A percentile compares a stretch with the other conserved stretches of the same genome.
Conservation (phyloP, 2,113 vertebrate species). For the Aleadryas rufinucha region DNA sequence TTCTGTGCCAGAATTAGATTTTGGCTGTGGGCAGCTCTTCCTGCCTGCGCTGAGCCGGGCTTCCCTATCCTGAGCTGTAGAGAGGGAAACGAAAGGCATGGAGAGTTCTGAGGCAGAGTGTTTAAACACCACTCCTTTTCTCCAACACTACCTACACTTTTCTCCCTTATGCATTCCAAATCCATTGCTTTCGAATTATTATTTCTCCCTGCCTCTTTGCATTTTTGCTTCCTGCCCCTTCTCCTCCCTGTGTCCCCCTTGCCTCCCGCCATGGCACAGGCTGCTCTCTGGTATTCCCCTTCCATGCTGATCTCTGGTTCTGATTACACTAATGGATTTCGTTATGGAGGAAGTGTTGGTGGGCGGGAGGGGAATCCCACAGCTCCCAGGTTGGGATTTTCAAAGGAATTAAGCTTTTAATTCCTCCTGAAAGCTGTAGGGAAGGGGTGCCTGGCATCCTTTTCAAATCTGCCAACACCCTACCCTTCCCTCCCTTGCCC, state of each 20-base stretch:
- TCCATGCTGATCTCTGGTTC: constrained; percentile 59
- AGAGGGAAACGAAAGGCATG: not conserved
- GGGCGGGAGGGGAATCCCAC: constrained; percentile 43
- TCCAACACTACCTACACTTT: not conserved
- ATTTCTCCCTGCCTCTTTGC: not conserved
- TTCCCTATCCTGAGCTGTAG: not conserved
- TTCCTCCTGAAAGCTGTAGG: constrained; percentile 27
- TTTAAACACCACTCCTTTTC: not conserved
- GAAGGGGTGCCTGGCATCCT: not conserved
- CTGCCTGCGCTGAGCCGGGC: not conserved
- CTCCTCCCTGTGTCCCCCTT: constrained; percentile 58
- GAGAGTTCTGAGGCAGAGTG: constrained; percentile 5
- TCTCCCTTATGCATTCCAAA: constrained; percentile 11
- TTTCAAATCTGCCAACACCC: not conserved
- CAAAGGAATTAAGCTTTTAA: constrained; percentile 32
- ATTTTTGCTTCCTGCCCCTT: constrained; percentile 40
- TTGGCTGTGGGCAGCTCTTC: constrained; percentile 3
- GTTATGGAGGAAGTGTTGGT: not conserved
- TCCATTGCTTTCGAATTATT: constrained; percentile 37
- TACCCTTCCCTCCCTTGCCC: not conserved
- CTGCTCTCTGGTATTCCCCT: constrained; percentile 62
- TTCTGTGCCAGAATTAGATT: not conserved
- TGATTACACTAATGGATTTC: not conserved
- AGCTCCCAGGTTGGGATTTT: constrained; percentile 28
- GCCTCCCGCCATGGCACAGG: constrained; percentile 20